A percentile compares a stretch with the other conserved stretches of the same genome.
Conservation (phyloP, 1,140 invertebrate genomes). For the Drosophila aff. region DNA sequence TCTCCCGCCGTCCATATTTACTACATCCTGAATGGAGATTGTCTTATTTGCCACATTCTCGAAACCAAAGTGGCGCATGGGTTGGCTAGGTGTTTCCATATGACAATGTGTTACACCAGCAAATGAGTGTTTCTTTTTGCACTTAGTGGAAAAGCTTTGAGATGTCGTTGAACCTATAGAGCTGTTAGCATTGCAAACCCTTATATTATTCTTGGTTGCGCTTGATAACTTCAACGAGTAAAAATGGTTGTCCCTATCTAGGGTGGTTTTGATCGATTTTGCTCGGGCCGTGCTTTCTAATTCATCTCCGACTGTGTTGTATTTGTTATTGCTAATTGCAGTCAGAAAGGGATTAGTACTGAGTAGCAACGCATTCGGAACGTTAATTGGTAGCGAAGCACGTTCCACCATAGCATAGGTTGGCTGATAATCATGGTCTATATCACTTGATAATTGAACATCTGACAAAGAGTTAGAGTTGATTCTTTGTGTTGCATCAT, state of each 20-base stretch:
- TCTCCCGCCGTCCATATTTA: constrained; percentile 29
- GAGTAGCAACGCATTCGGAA: constrained; percentile 39
- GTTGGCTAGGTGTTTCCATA: constrained; percentile 65
- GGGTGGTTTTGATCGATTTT: constrained; percentile 32
- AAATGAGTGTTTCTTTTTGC: constrained; percentile 80
- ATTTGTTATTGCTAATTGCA: constrained; percentile 70
- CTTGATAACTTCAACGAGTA: constrained; percentile 76
- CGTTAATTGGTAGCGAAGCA: constrained; percentile 40
- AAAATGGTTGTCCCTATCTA: constrained; percentile 76
- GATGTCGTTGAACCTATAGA: constrained; percentile 26
- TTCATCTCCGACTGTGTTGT: constrained; percentile 49
- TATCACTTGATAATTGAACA: constrained; percentile 58
- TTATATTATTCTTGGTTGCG: constrained; percentile 48
- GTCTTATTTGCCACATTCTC: constrained; percentile 86
- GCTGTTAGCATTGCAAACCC: constrained; percentile 40
- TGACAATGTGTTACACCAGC: constrained; percentile 74
- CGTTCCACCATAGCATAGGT: constrained; percentile 69
- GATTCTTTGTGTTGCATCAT: constrained; percentile 47
- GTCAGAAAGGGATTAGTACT: constrained; percentile 74
- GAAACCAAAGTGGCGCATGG: constrained; percentile 71
- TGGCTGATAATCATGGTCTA: constrained; percentile 68
- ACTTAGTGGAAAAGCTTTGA: constrained; percentile 44
- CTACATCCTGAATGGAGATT: constrained; percentile 43
- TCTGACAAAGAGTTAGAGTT: constrained; percentile 60
- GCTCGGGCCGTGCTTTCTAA: constrained; percentile 40